Evolutionary conservation across 37 sponge, comb jelly and placozoan genomes (phyloP).

Genomic region (Eunapius fragilis): DNA sequence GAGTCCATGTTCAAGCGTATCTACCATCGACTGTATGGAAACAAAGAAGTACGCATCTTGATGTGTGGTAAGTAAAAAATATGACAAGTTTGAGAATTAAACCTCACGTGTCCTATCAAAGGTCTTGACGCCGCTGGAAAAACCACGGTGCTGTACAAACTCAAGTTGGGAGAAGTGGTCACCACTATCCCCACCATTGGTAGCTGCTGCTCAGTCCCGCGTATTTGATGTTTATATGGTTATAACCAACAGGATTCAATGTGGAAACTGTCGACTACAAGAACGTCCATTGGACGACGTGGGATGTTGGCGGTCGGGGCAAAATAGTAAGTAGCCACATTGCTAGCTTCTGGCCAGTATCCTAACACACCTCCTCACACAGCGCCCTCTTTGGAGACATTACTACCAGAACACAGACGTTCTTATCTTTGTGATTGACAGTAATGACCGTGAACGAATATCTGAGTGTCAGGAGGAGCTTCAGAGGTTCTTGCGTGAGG

Average conservation of each 20-base stretch:
- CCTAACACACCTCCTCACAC: not conserved
- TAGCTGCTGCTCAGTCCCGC: not conserved
- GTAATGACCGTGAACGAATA: constrained; percentile 86
- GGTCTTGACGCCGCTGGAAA: constrained; percentile 93
- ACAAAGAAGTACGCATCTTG: constrained; percentile 48
- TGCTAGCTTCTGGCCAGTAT: not conserved
- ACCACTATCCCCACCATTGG: constrained; percentile 93
- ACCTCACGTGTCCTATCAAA: not conserved
- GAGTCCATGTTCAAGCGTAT: not conserved
- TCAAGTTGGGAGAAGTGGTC: constrained; percentile 89
- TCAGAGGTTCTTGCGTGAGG: constrained; percentile 50
- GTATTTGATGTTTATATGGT: not conserved
- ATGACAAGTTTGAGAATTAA: not conserved
- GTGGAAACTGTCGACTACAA: constrained; percentile 77
- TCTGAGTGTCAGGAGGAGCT: constrained; percentile 66
- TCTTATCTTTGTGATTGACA: constrained; percentile 87
- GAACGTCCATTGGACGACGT: constrained; percentile 61
- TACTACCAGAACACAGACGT: constrained; percentile 86
- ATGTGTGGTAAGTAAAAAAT: constrained; percentile 50
- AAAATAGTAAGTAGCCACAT: not conserved
- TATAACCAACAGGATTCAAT: constrained; percentile 62
- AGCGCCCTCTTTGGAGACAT: constrained; percentile 88
- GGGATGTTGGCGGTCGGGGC: constrained; percentile 84
- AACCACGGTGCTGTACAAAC: constrained; percentile 87
- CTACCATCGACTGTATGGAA: constrained; percentile 2